Percentiles rank a stretch among this genome's conserved stretches.
These are phyloP conservation scores for Lucifuga dentata DNA, from an alignment of 2,113 vertebrate genomes.

Conservation along the genomic window DNA sequence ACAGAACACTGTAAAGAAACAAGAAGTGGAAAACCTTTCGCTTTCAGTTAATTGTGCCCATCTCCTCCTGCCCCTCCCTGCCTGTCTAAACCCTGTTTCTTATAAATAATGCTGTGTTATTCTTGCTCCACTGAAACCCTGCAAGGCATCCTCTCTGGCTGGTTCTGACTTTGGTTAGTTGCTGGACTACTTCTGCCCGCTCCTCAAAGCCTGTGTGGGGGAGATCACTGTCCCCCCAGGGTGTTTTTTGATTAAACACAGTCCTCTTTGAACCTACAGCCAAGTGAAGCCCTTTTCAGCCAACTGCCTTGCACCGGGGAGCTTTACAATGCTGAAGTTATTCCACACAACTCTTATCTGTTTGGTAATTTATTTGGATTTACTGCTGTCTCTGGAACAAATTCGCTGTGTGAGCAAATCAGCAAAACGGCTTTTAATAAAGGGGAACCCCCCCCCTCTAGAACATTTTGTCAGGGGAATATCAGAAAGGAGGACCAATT, in stretches of 20 bases:
- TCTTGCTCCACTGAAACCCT: constrained; percentile 46
- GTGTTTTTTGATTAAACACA: constrained; percentile 48
- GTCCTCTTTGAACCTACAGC: constrained; percentile 58
- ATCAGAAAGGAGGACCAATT: constrained; percentile 18
- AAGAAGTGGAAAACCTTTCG: too few species aligned
- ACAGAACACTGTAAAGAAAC: too few species aligned
- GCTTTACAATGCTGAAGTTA: constrained; percentile 11
- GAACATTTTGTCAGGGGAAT: constrained; percentile 11
- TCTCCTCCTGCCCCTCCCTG: neutral
- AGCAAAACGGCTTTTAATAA: constrained; percentile 6
- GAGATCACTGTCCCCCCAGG: constrained; percentile 56
- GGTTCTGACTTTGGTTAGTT: constrained; percentile 54
- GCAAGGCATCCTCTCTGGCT: constrained; percentile 50
- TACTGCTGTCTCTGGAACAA: constrained; percentile 2
- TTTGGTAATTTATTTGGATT: neutral
- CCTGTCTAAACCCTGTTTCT: constrained; percentile 6
- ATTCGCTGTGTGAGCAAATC: constrained; percentile 10
- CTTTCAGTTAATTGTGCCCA: neutral
- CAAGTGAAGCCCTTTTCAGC: constrained; percentile 45
- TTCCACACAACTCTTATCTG: neutral
- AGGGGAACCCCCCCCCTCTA: neutral
- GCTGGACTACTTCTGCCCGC: constrained; percentile 56
- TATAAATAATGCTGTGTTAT: constrained; percentile 56
- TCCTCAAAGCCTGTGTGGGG: constrained; percentile 37
- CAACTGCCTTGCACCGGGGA: constrained; percentile 13